Evolutionary conservation across 2,888 invertebrate species (phyloP), one percentile per base, ranked within the genome.

Genomic region (Baccha elongata): DNA sequence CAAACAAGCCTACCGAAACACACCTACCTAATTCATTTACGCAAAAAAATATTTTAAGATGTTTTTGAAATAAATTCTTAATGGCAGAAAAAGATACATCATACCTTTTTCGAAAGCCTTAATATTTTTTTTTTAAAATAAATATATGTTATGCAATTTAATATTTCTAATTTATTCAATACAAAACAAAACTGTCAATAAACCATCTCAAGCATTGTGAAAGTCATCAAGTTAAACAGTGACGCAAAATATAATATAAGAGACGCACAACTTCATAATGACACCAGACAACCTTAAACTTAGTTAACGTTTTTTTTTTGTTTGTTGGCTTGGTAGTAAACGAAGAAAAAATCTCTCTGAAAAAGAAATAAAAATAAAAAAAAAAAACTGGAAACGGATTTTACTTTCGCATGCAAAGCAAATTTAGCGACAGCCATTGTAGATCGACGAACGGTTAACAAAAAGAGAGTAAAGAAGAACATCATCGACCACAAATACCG

Each of bases 331-430:
- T 53, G 35, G 40, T 29, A 55, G 19, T 46, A 71, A 68, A 42
- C 58, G 40, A 65, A 72, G 8, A 37, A 72, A 67, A 80, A 74
- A 76, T 65, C 46, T 73, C 68, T 74, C 79, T 62, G 52, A 46
- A 68, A 64, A 68, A 55, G n/a, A 58, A 42, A 67, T 29, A 65
- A 44, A 52, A 46, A n/a, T n/a, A 75, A 21, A 48, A 75, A 50
- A 52, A 72, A 72, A 76, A 71, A 80, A 68, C 74, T 80, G 74
- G 79, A 68, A 80, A 80, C 68, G 42, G 62, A 74, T 74, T 80
- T 80, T 80, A 80, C 79, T 80, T 80, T 80, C 79, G 79, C 79
- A 80, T 80, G 68, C 74, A 80, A 80, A 79, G 74, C 55, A 76
- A 73, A 80, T 64, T 62, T 68, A 74, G 48, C 73, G 68, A 42